Evolutionary conservation across 2,113 vertebrate species (phyloP), one percentile per base, ranked within the genome.

Genomic region (Paraplagusia blochii): DNA sequence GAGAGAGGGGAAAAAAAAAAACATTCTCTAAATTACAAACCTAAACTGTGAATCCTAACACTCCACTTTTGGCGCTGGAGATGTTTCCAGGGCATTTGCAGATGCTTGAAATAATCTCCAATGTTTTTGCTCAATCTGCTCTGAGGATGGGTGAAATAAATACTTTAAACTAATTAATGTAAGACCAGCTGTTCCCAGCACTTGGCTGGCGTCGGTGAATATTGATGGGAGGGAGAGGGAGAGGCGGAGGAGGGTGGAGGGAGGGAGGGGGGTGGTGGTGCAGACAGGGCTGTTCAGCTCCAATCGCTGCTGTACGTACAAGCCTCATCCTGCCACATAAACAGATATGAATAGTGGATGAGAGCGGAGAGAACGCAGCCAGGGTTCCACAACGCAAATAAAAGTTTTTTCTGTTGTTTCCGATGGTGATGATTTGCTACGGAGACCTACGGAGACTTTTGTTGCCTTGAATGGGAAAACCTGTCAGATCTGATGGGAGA

Each of bases 101-200:
- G 96, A 99, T 99, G 97, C 95, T 97, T 90, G 92, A 95, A 90
- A 99, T 99, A 97, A 99, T 99, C 95, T 97, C 95, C 94, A 96
- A 98, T 98, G 95, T 98, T 98, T 99, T 97, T 95, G 92, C 93
- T 97, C 97, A 99, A 97, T 99, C 97, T 99, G 97, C 96, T 98
- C 93, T 92, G 93, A 96, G 96, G 95, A 97, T 97, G 95, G 95
- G 95, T 96, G 96, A 98, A 98, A 98, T 99, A 98, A 99, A 99
- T 99, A 98, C 96, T 99, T 97, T 98, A 99, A 99, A 98, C 97
- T 99, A 99, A 99, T 99, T 99, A 98, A 98, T 98, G 95, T 95
- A 95, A 94, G 94, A 97, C 96, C 97, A 99, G 97, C 97, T 99
- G 97, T 99, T 99, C 95, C 95, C 93, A 94, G 92, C 94, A 93